Base-by-base conservation (phyloP, 64 coral and sea anemone genomes). In the Montipora foliosa region DNA sequence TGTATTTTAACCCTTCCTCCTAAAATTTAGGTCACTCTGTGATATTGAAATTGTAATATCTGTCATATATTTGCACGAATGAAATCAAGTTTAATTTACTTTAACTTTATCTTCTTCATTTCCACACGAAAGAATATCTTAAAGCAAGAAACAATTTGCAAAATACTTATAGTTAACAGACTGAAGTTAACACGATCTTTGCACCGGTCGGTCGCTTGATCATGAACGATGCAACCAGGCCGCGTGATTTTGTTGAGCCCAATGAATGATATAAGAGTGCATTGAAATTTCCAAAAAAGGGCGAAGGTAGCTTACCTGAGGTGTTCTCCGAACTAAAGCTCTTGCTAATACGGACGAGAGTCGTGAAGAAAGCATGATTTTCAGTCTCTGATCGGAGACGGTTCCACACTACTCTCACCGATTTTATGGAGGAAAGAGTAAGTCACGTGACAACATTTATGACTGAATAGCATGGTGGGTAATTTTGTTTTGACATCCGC, bases 331-430 rank as follows among this genome's bases (percentile, higher is more conserved):
- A 17, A 89, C 89, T 84, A 98, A 59, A 89, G 67, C 92, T 78
- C 96, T 75, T 8, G 79, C 93, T 92, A 98, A 88, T 57, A 79
- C 10, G 45, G 78, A 86, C 57, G 96, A 95, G 47, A 98, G 94
- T 86, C 96, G 80, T 71, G 94, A 78, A 10, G 96, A 98, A 98
- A 98, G 93, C 96, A 98, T 98, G 84, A 81, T 89, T 94, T 76
- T 61, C 44, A 68, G 68, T 74, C 37, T 84, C 92, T 68, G 49
- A 60, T 67, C 89, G 71, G 64, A 87, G 37, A 86, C 62, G 49
- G 44, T 92, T 37, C 76, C 96, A 95, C 96, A 90, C 93, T 82
- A 88, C 93, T 87, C 68, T 82, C 89, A 80, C 87, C 83, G 91
- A 82, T 47, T 79, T 85, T 81, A 49, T 71, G 68, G 55, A 15